Evolutionary conservation across 2,888 invertebrate species (phyloP).

Genomic region (Ophioninae sp.): DNA sequence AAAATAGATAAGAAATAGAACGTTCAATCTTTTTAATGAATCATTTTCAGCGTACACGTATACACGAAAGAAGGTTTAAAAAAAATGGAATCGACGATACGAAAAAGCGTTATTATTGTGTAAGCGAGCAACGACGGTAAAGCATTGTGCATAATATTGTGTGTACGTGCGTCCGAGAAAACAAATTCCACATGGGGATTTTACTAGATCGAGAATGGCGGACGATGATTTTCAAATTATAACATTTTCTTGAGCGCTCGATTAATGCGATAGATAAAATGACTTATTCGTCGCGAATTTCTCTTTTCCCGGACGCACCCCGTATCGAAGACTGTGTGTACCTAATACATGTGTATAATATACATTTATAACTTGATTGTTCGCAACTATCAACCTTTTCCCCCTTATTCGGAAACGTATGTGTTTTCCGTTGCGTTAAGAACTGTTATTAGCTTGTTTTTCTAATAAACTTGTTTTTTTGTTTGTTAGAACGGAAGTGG

Average conservation of each 20-base stretch:
- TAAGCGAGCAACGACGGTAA: constrained; percentile 69
- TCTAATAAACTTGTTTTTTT: constrained; percentile 83
- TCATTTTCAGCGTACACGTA: constrained; percentile 28
- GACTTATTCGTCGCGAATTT: constrained; percentile 13
- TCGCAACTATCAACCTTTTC: constrained; percentile 68
- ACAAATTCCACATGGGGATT: constrained; percentile 39
- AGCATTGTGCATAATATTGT: constrained; percentile 73
- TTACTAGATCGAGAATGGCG: neutral
- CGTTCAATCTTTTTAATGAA: constrained; percentile 48
- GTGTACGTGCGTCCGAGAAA: constrained; percentile 68
- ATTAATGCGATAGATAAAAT: constrained; percentile 15
- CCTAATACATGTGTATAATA: constrained; percentile 65
- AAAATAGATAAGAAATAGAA: constrained; percentile 17
- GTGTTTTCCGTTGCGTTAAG: constrained; percentile 75
- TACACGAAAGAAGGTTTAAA: constrained; percentile 22
- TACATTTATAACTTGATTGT: constrained; percentile 77
- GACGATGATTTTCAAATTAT: constrained; percentile 6
- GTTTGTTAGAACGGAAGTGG: constrained; percentile 93
- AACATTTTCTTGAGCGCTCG: neutral
- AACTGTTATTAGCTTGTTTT: constrained; percentile 79
- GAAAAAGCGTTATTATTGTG: constrained; percentile 54
- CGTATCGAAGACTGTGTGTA: constrained; percentile 71
- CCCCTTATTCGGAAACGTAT: constrained; percentile 65
- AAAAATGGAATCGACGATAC: constrained; percentile 2
- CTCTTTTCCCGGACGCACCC: constrained; percentile 54